These are phyloP conservation scores for Enteromius afrohamiltoni DNA, from an alignment of 2,797 vertebrate genomes.

Conservation along the genomic window DNA sequence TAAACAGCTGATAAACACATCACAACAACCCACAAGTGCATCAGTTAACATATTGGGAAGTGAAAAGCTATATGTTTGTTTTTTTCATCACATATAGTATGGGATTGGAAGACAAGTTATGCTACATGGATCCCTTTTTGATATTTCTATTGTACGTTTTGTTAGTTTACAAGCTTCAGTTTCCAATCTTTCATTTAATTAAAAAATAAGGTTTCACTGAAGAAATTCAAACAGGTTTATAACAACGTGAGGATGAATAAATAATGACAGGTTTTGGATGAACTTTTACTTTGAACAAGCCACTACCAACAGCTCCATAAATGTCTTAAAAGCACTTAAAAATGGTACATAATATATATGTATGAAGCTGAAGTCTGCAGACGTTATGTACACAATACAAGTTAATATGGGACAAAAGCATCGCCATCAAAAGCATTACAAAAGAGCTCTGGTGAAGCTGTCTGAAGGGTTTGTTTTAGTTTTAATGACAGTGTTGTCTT, in stretches of 20 bases:
- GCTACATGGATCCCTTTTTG: neutral
- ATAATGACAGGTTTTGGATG: neutral
- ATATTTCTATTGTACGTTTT: neutral
- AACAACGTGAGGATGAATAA: neutral
- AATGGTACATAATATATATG: neutral
- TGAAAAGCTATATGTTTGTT: neutral
- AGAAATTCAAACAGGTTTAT: neutral
- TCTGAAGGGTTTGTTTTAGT: slow-evolving; percentile 56
- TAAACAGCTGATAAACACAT: neutral
- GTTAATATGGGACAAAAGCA: slow-evolving; percentile 28
- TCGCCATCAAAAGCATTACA: slow-evolving; percentile 48
- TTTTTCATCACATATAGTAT: neutral
- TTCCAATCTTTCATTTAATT: neutral
- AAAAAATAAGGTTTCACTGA: neutral
- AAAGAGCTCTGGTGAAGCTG: slow-evolving; percentile 48
- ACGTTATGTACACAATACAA: slow-evolving; percentile 12
- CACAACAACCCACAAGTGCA: neutral
- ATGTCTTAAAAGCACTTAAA: neutral
- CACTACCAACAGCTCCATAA: slow-evolving; percentile 1
- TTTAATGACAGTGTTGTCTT: slow-evolving; percentile 64
- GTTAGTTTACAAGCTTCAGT: neutral
- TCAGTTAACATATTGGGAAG: neutral
- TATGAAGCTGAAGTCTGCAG: slow-evolving; percentile 12
- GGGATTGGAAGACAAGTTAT: neutral
- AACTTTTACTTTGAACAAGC: neutral